Base-by-base conservation (phyloP, 2,113 vertebrate genomes). In the Orientallactaga bullata region DNA sequence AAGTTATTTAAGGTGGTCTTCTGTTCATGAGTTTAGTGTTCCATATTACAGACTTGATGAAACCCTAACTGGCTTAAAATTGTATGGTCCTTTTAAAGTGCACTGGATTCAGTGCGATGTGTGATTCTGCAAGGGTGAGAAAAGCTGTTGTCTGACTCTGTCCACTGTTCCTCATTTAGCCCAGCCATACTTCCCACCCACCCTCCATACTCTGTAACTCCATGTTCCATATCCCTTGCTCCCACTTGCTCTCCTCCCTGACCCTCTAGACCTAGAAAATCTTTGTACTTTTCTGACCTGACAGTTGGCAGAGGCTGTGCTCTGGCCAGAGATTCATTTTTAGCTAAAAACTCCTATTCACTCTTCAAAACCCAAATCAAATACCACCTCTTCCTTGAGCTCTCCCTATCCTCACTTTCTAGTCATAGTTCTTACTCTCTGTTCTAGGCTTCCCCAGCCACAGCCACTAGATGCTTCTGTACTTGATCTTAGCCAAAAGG, bases 311-410 rank as follows among this genome's bases (percentile, higher is more conserved):
- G 47, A 94, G 51, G n/a, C 60, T 65, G 35, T 47, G 20, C 47
- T 91, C 77, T 85, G 24, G 69, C 68, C 2, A 7, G 61, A 88
- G 39, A 13, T 5, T 51, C 26, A 32, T 68, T 77, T 42, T 72
- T 76, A 77, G 63, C 47, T 30, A 61, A 79, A 72, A 94, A 84
- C 66, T 83, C 86, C 89, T 90, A 66, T 15, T 87, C 61, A 26
- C 17, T n/a, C 66, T 83, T 94, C 63, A 93, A 76, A 90, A 77
- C 80, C 76, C 83, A n/a, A 76, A 37, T 66, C 73, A 47, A 37
- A 3, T 24, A 7, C 66, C 69, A 61, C 16, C 47, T 77, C 11
- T 4, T 61, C 73, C 39, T 74, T 61, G 24, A 23, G 30, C 30
- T 58, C 71, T 83, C 68, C 76, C 66, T 63, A 37, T 7, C 13